These are phyloP conservation scores for Tipula unca DNA, from an alignment of 2,888 invertebrate genomes.

Conservation along the genomic window DNA sequence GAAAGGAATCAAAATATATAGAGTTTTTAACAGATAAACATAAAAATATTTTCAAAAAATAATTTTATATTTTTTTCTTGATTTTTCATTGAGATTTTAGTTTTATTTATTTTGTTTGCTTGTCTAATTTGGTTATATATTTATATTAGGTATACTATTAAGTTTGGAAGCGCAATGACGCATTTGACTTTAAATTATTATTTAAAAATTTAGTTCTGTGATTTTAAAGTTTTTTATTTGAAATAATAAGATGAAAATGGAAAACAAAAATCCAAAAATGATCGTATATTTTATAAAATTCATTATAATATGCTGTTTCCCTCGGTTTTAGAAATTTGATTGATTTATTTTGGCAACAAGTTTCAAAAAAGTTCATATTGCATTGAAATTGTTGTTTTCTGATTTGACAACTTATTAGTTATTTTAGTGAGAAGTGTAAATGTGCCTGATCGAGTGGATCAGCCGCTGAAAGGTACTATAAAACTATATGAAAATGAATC, in stretches of 20 bases:
- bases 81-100: neutral
- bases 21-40: neutral
- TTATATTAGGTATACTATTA: neutral
- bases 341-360: too few species aligned
- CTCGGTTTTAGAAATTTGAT: too few species aligned
- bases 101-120: neutral
- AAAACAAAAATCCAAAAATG: neutral
- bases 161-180: constrained; percentile 14
- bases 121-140: neutral
- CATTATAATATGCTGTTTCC: too few species aligned
- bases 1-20: neutral
- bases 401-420: too few species aligned
- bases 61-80: neutral
- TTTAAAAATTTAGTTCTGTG: neutral
- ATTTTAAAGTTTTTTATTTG: neutral
- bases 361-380: too few species aligned
- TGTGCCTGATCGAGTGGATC: too few species aligned
- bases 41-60: neutral
- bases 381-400: too few species aligned
- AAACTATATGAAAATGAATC: too few species aligned
- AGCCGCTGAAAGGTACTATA: too few species aligned
- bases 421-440: too few species aligned
- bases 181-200: neutral
- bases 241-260: neutral
- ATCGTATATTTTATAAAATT: neutral